phyloP scores from a whole-genome alignment of 2,113 vertebrate genomes.

The Catharus fuscescens region DNA sequence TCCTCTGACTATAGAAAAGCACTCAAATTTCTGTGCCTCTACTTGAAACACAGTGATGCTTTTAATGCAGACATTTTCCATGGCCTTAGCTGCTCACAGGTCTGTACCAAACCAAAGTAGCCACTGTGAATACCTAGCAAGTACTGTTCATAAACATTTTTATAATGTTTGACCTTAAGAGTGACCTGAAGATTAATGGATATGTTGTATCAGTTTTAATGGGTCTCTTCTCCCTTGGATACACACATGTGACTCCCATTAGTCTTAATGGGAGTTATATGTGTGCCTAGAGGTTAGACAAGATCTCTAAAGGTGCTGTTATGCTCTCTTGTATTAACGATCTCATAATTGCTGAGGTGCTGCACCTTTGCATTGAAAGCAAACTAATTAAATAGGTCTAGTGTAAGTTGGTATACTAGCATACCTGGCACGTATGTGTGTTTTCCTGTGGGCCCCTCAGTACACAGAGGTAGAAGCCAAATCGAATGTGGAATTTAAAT shows the following conservation, averaged over 20 bases:
- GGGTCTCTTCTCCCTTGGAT: slow-evolving; percentile 55
- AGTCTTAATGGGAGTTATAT: slow-evolving; percentile 60
- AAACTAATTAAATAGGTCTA: slow-evolving; percentile 47
- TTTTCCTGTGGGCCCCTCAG: neutral
- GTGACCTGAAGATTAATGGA: slow-evolving; percentile 66
- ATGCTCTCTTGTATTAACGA: slow-evolving; percentile 55
- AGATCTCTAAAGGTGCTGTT: slow-evolving; percentile 54
- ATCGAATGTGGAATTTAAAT: neutral
- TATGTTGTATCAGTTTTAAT: slow-evolving; percentile 64
- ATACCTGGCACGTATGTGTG: neutral
- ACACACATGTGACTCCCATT: slow-evolving; percentile 63
- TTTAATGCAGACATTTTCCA: slow-evolving; percentile 46
- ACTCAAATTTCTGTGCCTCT: slow-evolving; percentile 4
- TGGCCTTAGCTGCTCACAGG: slow-evolving; percentile 20
- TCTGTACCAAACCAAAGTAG: slow-evolving; percentile 26
- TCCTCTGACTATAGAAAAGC: slow-evolving; percentile 4
- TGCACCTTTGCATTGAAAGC: slow-evolving; percentile 53
- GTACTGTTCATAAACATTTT: slow-evolving; percentile 66
- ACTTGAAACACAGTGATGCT: slow-evolving; percentile 25
- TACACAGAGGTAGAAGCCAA: neutral
- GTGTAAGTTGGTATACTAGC: neutral
- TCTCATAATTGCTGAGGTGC: slow-evolving; percentile 65
- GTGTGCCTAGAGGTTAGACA: slow-evolving; percentile 60
- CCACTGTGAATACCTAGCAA: slow-evolving; percentile 26
- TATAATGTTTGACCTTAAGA: slow-evolving; percentile 64